These are phyloP conservation scores for Conger conger DNA, from an alignment of 2,113 vertebrate species.

Conservation along the genomic window DNA sequence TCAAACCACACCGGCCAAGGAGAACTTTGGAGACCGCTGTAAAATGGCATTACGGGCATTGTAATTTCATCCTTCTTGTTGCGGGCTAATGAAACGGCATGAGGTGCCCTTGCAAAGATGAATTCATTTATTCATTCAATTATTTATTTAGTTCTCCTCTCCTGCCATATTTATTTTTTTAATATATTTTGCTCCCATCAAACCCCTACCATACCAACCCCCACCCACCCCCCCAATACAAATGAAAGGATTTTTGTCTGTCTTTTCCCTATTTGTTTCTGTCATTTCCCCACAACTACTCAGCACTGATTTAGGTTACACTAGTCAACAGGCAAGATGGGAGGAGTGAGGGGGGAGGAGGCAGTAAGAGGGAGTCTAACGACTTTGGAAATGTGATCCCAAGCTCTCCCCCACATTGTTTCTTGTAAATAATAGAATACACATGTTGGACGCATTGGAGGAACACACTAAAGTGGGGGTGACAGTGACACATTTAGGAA, in stretches of 20 bases:
- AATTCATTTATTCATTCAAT: conserved; percentile 54
- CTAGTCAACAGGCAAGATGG: conserved; percentile 26
- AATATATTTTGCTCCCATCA: conserved; percentile 34
- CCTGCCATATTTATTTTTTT: too few relatives aligned
- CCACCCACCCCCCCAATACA: conserved; percentile 33
- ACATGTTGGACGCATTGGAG: conserved; percentile 25
- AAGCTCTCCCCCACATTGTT: conserved; percentile 31
- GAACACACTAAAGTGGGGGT: conserved; percentile 3
- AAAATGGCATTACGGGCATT: conserved; percentile 55
- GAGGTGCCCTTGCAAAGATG: conserved; percentile 58
- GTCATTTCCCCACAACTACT: conserved; percentile 56
- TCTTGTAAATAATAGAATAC: conserved; percentile 38
- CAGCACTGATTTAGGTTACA: conserved; percentile 61
- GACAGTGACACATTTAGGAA: not conserved
- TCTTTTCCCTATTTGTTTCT: conserved; percentile 52
- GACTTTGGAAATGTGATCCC: conserved; percentile 35
- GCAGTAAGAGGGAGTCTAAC: conserved; percentile 14
- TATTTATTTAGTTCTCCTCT: conserved; percentile 52
- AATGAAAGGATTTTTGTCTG: conserved; percentile 55
- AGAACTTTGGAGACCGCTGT: conserved; percentile 47
- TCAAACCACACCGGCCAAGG: conserved; percentile 47
- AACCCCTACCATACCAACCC: too few relatives aligned
- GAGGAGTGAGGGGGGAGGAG: conserved; percentile 26
- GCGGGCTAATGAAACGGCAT: conserved; percentile 49
- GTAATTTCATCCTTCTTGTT: conserved; percentile 26